Evolutionary conservation across 2,797 vertebrate species (phyloP).

Genomic region (Vireo griseus): DNA sequence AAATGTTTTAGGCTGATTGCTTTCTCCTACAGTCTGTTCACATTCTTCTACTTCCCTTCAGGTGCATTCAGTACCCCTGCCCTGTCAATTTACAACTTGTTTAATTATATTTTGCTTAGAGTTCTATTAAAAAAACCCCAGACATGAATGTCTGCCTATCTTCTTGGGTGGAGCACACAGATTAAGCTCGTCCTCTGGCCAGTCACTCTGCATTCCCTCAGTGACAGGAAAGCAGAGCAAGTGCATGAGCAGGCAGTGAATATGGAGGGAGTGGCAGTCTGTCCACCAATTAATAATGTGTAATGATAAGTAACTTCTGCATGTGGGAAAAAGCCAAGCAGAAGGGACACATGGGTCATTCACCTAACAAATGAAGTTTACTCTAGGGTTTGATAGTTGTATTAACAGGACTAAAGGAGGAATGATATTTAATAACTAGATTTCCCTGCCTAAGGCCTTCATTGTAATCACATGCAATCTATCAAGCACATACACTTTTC

Average conservation of each 20-base stretch:
- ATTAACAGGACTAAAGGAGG: neutral
- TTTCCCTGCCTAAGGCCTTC: neutral
- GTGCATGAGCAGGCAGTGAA: neutral
- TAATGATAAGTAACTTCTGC: neutral
- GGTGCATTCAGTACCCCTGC: neutral
- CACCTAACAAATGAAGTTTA: conserved; percentile 47
- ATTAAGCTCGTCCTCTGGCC: neutral
- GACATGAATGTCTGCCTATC: neutral
- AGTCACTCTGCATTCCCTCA: neutral
- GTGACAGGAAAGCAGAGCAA: neutral
- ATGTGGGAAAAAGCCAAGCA: neutral
- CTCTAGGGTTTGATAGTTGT: conserved; percentile 18
- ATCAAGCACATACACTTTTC: conserved; percentile 34
- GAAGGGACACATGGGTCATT: neutral
- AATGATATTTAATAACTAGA: conserved; percentile 1
- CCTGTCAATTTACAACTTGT: neutral
- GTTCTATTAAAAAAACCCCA: neutral
- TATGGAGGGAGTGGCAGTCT: neutral
- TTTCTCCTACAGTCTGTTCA: neutral
- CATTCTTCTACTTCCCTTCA: neutral
- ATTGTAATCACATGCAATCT: conserved; percentile 12
- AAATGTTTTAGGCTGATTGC: neutral
- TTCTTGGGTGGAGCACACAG: neutral
- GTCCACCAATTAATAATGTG: neutral
- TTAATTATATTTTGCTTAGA: neutral